These are phyloP conservation scores for Drosophila quasianomalipes DNA, from an alignment of 2,888 invertebrate species.

Conservation along the genomic window DNA sequence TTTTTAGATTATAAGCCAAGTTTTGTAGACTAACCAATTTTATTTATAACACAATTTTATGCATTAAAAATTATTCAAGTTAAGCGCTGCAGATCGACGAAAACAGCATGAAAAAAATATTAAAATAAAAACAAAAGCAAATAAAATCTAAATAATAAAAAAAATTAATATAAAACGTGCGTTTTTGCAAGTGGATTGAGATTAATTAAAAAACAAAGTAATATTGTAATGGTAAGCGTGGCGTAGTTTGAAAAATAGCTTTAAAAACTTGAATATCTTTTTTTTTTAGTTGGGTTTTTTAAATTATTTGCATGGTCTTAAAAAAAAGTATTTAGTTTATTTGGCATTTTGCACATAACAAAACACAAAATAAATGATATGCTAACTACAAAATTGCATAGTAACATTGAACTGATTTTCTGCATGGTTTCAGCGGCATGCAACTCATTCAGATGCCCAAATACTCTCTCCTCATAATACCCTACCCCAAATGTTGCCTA, in stretches of 20 bases:
- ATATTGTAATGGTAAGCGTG: slow-evolving; percentile 52
- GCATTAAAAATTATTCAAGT: slow-evolving; percentile 29
- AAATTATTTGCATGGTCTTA: slow-evolving; percentile 60
- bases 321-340: slow-evolving; percentile 9
- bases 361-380: slow-evolving; percentile 27
- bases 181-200: slow-evolving; percentile 43
- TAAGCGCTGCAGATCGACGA: slow-evolving; percentile 37
- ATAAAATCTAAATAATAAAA: slow-evolving; percentile 45
- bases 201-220: slow-evolving; percentile 5
- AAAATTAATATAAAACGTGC: slow-evolving; percentile 23
- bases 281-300: slow-evolving; percentile 18
- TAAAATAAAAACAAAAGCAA: slow-evolving; percentile 47
- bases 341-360: slow-evolving; percentile 54
- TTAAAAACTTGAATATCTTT: neutral
- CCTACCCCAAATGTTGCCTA: slow-evolving; percentile 26
- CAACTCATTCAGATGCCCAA: slow-evolving; percentile 30
- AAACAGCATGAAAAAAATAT: slow-evolving; percentile 62
- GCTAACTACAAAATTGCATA: slow-evolving; percentile 37
- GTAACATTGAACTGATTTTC: slow-evolving; percentile 31
- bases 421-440: slow-evolving; percentile 63
- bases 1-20: slow-evolving; percentile 62
- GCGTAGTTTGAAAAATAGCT: slow-evolving; percentile 31
- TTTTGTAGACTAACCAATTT: slow-evolving; percentile 67
- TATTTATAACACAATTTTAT: slow-evolving; percentile 42
- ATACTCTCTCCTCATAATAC: slow-evolving; percentile 4